A percentile compares a stretch with the other conserved stretches of the same genome.
phyloP scores from a whole-genome alignment of 35 echinoderm and acorn worm species.

The Ophiothrix spiculata region DNA sequence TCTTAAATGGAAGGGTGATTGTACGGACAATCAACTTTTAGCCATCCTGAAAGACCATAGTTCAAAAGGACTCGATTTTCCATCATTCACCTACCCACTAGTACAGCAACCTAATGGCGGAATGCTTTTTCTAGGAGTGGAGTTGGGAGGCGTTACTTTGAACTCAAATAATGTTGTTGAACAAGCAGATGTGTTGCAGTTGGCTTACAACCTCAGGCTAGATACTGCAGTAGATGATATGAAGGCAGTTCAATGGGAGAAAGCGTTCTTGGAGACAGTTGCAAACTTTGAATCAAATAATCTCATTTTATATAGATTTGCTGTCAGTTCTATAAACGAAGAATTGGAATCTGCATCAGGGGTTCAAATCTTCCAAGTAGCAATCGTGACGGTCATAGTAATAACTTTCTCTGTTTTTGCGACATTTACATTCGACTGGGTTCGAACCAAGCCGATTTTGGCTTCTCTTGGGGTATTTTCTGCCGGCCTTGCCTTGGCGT shows the following conservation, averaged over 20 bases:
- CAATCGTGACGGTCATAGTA: not conserved
- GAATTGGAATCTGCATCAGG: constrained; percentile 9
- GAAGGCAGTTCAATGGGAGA: constrained; percentile 47
- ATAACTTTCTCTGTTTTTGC: constrained; percentile 29
- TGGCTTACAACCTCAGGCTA: constrained; percentile 1
- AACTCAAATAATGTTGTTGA: not conserved
- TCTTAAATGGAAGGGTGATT: constrained; percentile 3
- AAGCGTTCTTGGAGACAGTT: constrained; percentile 30
- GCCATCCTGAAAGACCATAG: not conserved
- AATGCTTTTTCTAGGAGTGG: not conserved
- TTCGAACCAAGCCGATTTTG: constrained; percentile 42
- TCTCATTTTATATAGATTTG: not conserved
- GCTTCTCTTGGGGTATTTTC: constrained; percentile 35
- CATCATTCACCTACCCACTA: not conserved
- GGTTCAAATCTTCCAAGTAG: constrained; percentile 5
- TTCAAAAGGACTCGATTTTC: not conserved
- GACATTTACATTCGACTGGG: constrained; percentile 35
- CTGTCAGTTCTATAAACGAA: constrained; percentile 14
- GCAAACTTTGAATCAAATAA: not conserved
- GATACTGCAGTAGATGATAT: not conserved
- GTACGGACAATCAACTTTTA: not conserved
- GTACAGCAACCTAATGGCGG: not conserved
- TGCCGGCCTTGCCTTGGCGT: constrained; percentile 34
- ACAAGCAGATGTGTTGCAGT: not conserved
- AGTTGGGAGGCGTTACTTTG: constrained; percentile 5